Evolutionary conservation across 2,113 vertebrate species (phyloP), one percentile per base, ranked within the genome.

Genomic region (Butastur rufipennis): DNA sequence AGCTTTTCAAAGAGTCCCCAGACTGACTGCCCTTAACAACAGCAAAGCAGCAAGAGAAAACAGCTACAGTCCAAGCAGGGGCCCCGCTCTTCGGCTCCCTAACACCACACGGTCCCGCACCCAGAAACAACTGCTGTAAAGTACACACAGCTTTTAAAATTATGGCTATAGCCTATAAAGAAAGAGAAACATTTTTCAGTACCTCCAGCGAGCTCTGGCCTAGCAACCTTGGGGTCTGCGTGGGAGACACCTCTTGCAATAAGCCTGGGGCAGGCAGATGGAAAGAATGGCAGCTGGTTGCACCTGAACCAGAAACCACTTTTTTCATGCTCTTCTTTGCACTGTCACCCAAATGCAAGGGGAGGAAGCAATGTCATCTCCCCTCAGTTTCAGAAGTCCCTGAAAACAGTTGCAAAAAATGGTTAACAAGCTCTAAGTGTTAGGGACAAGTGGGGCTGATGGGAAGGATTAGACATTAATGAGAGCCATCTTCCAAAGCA

Each of bases 381-480:
- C 11, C n/a, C 21, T 20, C 14, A 50, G 12, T 25, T 72, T 42
- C 89, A 72, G 31, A 63, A 85, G 12, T 26, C 36, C 32, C 71
- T 32, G 19, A 71, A 93, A 95, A 85, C 13, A 47, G 47, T 34
- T 67, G 70, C 81, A 93, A 87, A 97, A 93, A 91, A 42, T 61
- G 61, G 93, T 84, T 91, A 97, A 93, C 81, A 77, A 81, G 89
- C 72, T 95, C 36, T 11, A 81, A 95, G 63, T 79, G 90, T 77
- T 67, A 85, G 93, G 81, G 80, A 96, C 81, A 96, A 96, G 92
- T 77, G 92, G 94, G 83, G 94, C 96, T 95, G 94, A 53, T 94
- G 91, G 96, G 83, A 87, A 95, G 91, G 92, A 96, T 95, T 68
- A 95, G 97, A 32, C 91, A 71, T 95, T 97, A 96, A 96, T 95